These are phyloP conservation scores for Lasioglossum calceatum DNA, from an alignment of 2,888 invertebrate genomes.

Conservation along the genomic window DNA sequence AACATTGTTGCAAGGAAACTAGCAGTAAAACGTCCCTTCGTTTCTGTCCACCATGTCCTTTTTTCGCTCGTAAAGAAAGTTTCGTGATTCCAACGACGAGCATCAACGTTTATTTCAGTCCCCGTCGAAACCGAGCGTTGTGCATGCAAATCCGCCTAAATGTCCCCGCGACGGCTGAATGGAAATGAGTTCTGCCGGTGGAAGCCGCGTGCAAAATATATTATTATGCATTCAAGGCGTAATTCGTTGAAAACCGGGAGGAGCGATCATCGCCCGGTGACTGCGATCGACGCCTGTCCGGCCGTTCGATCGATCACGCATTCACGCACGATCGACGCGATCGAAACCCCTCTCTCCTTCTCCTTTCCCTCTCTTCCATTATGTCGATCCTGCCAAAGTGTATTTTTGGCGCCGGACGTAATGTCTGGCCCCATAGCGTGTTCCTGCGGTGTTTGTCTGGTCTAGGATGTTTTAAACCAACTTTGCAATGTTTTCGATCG, in stretches of 20 bases:
- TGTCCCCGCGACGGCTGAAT: conserved; percentile 75
- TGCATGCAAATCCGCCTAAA: conserved; percentile 81
- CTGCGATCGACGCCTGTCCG: conserved; percentile 68
- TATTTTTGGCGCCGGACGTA: conserved; percentile 61
- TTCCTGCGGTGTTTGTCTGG: background rate
- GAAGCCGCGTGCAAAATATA: conserved; percentile 64
- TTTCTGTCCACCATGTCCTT: background rate
- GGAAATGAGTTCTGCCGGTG: conserved; percentile 71
- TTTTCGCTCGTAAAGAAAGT: conserved; percentile 28
- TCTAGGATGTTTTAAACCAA: background rate
- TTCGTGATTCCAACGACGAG: conserved; percentile 35
- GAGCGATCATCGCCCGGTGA: conserved; percentile 68
- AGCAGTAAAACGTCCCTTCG: background rate
- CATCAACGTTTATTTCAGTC: conserved; percentile 71
- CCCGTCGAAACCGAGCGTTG: conserved; percentile 68
- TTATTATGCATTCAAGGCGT: conserved; percentile 78
- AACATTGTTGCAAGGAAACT: conserved; percentile 5
- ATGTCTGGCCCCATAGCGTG: conserved; percentile 20
- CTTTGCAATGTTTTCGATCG: background rate
- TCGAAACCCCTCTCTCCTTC: conserved; percentile 30
- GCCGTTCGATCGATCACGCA: conserved; percentile 72
- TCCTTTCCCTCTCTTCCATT: background rate
- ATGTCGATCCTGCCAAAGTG: conserved; percentile 9
- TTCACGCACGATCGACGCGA: conserved; percentile 72
- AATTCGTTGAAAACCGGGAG: conserved; percentile 73